phyloP scores from a whole-genome alignment of 2,113 vertebrate species.

The Urocolius indicus region DNA sequence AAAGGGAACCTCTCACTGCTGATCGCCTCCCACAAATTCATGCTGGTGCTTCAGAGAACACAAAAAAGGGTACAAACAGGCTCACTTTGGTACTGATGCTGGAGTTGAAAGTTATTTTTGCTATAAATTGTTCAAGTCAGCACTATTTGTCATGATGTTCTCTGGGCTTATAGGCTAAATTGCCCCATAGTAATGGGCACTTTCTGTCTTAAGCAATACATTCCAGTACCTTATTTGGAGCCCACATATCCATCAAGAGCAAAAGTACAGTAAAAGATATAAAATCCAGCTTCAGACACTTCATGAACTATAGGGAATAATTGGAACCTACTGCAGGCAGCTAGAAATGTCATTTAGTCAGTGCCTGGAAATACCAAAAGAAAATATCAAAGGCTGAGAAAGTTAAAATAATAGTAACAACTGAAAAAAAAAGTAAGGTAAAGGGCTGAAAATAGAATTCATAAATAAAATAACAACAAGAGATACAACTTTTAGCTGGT shows the following conservation, averaged over 20 bases:
- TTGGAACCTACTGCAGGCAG: neutral
- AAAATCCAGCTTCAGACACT: constrained; percentile 16
- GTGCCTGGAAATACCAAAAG: neutral
- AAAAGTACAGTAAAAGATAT: neutral
- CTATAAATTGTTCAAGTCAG: neutral
- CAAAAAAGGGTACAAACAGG: neutral
- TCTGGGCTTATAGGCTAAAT: neutral
- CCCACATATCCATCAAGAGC: neutral
- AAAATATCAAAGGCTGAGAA: neutral
- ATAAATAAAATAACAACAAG: neutral
- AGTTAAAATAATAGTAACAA: neutral
- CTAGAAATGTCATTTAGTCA: neutral
- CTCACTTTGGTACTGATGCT: neutral
- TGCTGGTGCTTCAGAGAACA: neutral
- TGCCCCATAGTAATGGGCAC: neutral
- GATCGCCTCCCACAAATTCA: neutral
- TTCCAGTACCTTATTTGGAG: neutral
- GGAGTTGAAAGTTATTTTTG: constrained; percentile 16
- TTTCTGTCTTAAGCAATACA: constrained; percentile 9
- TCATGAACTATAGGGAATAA: neutral
- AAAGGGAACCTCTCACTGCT: neutral
- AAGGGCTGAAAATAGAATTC: neutral
- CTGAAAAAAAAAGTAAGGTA: neutral
- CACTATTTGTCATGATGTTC: constrained; percentile 26
- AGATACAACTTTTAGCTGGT: neutral